Evolutionary conservation across 2,888 invertebrate genomes (phyloP).

Genomic region (Operophtera brumata): DNA sequence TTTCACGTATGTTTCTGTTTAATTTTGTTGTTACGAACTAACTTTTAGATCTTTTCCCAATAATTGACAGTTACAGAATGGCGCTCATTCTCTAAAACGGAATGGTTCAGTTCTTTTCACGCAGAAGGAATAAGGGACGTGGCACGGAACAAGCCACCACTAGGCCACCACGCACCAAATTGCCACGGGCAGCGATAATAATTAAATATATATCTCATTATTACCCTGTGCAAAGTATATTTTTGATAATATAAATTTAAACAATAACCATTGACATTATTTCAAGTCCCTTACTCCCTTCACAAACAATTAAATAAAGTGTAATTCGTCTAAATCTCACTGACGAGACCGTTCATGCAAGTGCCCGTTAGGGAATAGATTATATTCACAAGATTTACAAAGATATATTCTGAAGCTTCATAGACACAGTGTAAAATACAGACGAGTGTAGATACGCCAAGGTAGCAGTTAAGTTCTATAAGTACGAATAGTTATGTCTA

Average conservation of each 20-base stretch:
- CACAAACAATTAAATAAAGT: conserved; percentile 64
- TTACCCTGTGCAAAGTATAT: conserved; percentile 76
- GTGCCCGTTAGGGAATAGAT: conserved; percentile 37
- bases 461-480: conserved; percentile 73
- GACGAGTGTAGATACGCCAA: conserved; percentile 58
- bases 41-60: conserved; percentile 37
- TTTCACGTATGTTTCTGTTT: background rate
- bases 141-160: conserved; percentile 58
- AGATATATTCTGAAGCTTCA: conserved; percentile 53
- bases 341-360: conserved; percentile 24
- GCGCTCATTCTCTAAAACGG: conserved; percentile 58
- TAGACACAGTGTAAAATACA: conserved; percentile 57
- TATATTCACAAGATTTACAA: conserved; percentile 54
- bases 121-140: conserved; percentile 73
- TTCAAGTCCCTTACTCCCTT: conserved; percentile 72
- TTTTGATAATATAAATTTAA: conserved; percentile 66
- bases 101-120: conserved; percentile 73
- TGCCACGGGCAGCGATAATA: conserved; percentile 53
- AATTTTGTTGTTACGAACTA: background rate
- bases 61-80: conserved; percentile 67
- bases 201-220: conserved; percentile 64
- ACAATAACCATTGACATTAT: conserved; percentile 68
- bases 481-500: conserved; percentile 70
- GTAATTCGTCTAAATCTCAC: conserved; percentile 56
- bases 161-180: conserved; percentile 36